Evolutionary conservation across 2,888 invertebrate genomes (phyloP), one percentile per base, ranked within the genome.

Genomic region (Pristionchus exspectatus): DNA sequence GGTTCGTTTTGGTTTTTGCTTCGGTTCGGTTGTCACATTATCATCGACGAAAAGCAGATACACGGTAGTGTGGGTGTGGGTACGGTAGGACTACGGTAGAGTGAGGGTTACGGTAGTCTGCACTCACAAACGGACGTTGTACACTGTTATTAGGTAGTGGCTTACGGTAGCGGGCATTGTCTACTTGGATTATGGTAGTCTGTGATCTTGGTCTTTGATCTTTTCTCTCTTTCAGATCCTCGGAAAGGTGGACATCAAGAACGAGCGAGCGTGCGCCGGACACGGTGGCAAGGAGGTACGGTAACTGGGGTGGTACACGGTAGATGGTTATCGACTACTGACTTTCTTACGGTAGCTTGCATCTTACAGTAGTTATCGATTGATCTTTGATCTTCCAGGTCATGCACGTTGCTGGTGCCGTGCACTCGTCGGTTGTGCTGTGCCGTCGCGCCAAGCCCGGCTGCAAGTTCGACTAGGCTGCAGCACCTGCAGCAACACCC

Each of bases 171-270:
- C 21, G 21, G 10, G 38, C 27, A 72, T 9, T 72, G 66, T 50
- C 38, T 3, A 3, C 38, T 38, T 24, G 74, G 74, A 38, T 38
- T 44, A 74, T 38, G 33, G 74, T 74, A 74, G 44, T 2, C 38
- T 33, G n/a, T n/a, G 16, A 72, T 38, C 24, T 38, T 38, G 38
- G 3, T 77, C 18, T 10, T 27, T 69, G 27, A 69, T 30, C 69
- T n/a, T 3, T 50, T 24, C 27, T 27, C 44, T 21, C 14, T 14
- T 87, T 2, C 87, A 88, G 87, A 91, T 93, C 63, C 92, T 93
- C 63, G 93, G 93, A 50, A 93, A 93, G 90, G 91, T 91, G 72
- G 93, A 93, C 84, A 91, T 93, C 84, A 92, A 92, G 88, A 93
- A 93, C 90, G 93, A 93, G 91, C 90, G 90, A 89, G 91, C 91